A percentile compares a stretch with the other conserved stretches of the same genome.
Conservation (phyloP, 2,797 vertebrate species). For the Graptemys geographica region DNA sequence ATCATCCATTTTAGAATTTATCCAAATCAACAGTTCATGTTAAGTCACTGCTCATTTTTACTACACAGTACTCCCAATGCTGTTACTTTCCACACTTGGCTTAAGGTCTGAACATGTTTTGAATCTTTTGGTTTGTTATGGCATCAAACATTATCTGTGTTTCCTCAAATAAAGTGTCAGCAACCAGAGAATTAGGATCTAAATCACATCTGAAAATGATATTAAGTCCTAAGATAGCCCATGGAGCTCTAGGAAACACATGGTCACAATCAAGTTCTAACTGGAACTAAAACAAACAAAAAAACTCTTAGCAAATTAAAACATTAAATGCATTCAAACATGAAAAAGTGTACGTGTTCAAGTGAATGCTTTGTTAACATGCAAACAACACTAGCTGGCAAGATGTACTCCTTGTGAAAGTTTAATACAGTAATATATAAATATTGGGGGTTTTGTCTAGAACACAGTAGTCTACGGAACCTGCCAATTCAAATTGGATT, state of each 20-base stretch:
- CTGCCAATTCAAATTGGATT: not conserved
- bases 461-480: not conserved
- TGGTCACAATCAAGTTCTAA: not conserved
- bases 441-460: not conserved
- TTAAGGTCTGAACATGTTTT: not conserved
- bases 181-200: not conserved
- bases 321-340: not conserved
- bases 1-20: not conserved
- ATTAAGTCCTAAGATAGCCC: not conserved
- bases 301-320: not conserved
- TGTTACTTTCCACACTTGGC: not conserved
- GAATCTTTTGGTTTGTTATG: not conserved
- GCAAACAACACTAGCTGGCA: not conserved
- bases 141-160: not conserved
- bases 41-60: not conserved
- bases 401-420: not conserved
- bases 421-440: not conserved
- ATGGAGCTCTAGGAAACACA: not conserved
- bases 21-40: not conserved
- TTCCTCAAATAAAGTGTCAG: not conserved
- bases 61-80: not conserved
- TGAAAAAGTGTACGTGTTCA: not conserved
- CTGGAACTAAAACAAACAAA: not conserved
- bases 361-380: not conserved
- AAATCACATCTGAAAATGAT: not conserved